phyloP scores from a whole-genome alignment of 2,888 invertebrate genomes.

The Myathropa florea region DNA sequence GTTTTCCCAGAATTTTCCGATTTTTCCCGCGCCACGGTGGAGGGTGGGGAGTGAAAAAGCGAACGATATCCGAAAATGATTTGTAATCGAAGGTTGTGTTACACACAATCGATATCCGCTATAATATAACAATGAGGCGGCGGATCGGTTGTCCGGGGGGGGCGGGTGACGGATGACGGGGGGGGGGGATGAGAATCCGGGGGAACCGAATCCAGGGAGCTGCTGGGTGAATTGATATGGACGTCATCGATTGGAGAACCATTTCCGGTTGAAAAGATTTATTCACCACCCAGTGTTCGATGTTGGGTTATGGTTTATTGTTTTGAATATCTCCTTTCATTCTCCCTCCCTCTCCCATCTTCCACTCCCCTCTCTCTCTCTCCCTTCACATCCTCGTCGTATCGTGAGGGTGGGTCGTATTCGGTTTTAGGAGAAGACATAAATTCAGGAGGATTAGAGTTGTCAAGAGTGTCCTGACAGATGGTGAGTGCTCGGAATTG shows the following conservation, averaged over 20 bases:
- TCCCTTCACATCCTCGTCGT: too few species aligned
- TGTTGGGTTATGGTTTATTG: constrained; percentile 21
- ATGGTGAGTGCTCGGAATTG: not conserved
- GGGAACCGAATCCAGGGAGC: not conserved
- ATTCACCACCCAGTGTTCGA: constrained; percentile 25
- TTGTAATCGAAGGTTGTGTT: constrained; percentile 52
- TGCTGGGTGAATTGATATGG: constrained; percentile 33
- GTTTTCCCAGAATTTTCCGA: not conserved
- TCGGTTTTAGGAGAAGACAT: not conserved
- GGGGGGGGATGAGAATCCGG: not conserved
- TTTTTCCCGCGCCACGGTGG: not conserved
- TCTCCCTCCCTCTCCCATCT: not conserved
- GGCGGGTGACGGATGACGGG: too few species aligned
- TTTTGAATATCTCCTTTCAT: constrained; percentile 15
- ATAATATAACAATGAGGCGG: constrained; percentile 34
- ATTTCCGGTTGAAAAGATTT: constrained; percentile 50
- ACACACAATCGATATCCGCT: constrained; percentile 49
- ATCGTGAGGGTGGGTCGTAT: not conserved
- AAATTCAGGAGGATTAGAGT: not conserved
- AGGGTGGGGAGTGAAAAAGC: constrained; percentile 21
- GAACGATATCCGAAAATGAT: constrained; percentile 63
- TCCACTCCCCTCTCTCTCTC: too few species aligned
- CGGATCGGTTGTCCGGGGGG: not conserved
- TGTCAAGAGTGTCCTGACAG: not conserved
- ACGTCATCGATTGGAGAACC: constrained; percentile 37